Evolutionary conservation across 2,888 invertebrate genomes (phyloP).

Genomic region (Diaperis boleti): DNA sequence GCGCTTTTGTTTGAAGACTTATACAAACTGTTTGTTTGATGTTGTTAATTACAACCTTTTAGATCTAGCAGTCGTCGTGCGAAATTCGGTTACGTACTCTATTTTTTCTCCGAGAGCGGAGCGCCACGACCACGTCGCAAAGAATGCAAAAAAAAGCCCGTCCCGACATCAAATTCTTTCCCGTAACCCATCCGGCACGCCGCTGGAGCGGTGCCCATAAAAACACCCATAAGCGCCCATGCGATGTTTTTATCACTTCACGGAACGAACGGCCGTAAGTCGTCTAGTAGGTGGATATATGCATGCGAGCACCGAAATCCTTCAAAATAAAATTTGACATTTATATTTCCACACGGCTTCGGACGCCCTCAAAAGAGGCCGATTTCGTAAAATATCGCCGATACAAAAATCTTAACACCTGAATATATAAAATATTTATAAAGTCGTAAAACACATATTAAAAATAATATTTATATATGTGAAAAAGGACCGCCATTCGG

Average conservation of each 20-base stretch:
- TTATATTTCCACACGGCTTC: constrained; percentile 56
- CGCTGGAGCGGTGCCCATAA: constrained; percentile 10
- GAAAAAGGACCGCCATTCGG: constrained; percentile 64
- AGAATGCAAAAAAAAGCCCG: too few species aligned
- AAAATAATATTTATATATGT: constrained; percentile 68
- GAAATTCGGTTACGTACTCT: too few species aligned
- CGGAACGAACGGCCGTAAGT: constrained; percentile 42
- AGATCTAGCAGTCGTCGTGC: too few species aligned
- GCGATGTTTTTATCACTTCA: constrained; percentile 42
- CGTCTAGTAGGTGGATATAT: constrained; percentile 14
- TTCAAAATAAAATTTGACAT: constrained; percentile 60
- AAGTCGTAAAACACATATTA: constrained; percentile 67
- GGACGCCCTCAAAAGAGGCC: constrained; percentile 50
- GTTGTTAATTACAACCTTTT: too few species aligned
- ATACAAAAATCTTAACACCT: constrained; percentile 66
- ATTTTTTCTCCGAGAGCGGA: too few species aligned
- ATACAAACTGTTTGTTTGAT: too few species aligned
- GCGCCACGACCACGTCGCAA: too few species aligned
- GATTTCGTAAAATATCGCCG: constrained; percentile 54
- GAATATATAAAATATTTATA: constrained; percentile 68
- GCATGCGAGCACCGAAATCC: constrained; percentile 30
- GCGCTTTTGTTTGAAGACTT: too few species aligned
- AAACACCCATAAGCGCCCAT: constrained; percentile 27
- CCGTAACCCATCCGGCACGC: too few species aligned
- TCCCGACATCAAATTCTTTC: too few species aligned